Evolutionary conservation across 2,113 vertebrate species (phyloP), one percentile per base, ranked within the genome.

Genomic region (Perognathus longimembris): DNA sequence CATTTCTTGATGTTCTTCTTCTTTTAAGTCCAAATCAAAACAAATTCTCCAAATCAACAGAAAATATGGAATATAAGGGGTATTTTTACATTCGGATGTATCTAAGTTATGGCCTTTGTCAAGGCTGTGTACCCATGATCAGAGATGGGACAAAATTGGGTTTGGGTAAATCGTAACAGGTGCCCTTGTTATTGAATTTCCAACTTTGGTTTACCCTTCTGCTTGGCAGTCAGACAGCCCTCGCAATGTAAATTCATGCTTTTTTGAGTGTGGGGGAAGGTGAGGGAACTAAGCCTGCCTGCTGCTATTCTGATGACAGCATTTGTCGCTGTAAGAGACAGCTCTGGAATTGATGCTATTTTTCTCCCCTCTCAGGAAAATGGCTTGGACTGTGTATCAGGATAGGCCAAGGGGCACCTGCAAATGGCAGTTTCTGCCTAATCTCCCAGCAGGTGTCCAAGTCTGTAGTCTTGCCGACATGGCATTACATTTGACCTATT

Each of bases 241-340:
- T 57, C 32, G 75, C 90, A 93, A 94, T 96, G 86, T 94, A 95
- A 93, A 95, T 93, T 82, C 94, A 83, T 83, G 83, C 95, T 89
- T 70, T 59, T 93, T 90, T 57, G 32, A 90, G 87, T 94, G 96
- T 95, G 96, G 95, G 94, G 94, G 94, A 96, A 95, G 91, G 91
- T 88, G 91, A 94, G 89, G 88, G 75, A 95, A 94, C 88, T 71
- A 34, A 94, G 92, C 90, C 32, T 96, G 92, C 94, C 88, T 96
- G 95, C 96, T 96, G 96, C 95, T 97, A 90, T 95, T 96, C 94
- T 96, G 95, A 96, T 95, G 93, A 71, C 91, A 93, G 89, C 88
- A 92, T 95, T 96, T 89, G 90, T 96, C 57, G 54, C 94, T 77
- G 45, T 20, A 79, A 97, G 90, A 96, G 92, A 96, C 75, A 77